Conservation (phyloP, 92 coral and sea anemone genomes). For the Epizoanthus fatuus region DNA sequence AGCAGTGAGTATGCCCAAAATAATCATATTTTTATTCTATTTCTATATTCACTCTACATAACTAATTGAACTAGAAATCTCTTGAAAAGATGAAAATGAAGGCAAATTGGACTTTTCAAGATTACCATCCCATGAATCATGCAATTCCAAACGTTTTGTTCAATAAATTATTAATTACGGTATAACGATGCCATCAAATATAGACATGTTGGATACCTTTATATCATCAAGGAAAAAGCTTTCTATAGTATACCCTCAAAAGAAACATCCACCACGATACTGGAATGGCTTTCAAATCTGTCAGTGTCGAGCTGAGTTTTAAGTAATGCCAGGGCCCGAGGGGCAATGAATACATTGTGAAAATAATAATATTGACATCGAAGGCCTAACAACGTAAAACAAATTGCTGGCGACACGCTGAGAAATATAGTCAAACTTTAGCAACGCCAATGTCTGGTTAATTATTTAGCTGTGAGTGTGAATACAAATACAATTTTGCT, state of each 20-base stretch:
- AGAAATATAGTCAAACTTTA: not conserved
- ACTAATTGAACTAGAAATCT: not conserved
- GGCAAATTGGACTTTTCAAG: not conserved
- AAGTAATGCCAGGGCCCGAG: not conserved
- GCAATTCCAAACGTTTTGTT: constrained; percentile 7
- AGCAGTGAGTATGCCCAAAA: no score
- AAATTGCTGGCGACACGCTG: not conserved
- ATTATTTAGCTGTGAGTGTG: not conserved
- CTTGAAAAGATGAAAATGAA: not conserved
- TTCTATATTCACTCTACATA: no score
- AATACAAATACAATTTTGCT: not conserved
- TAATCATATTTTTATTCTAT: no score
- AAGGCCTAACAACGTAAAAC: constrained; percentile 4
- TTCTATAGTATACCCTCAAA: not conserved
- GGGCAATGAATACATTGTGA: not conserved
- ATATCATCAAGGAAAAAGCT: not conserved
- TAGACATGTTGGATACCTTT: not conserved
- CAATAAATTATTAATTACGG: constrained; percentile 27
- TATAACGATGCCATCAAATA: not conserved
- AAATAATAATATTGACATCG: not conserved
- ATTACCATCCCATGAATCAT: not conserved
- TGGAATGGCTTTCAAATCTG: not conserved
- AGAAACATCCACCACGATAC: no score
- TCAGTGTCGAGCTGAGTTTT: not conserved
- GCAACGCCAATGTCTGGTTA: not conserved